These are phyloP conservation scores for Psittacula echo DNA, from an alignment of 2,797 vertebrate species.

Conservation along the genomic window DNA sequence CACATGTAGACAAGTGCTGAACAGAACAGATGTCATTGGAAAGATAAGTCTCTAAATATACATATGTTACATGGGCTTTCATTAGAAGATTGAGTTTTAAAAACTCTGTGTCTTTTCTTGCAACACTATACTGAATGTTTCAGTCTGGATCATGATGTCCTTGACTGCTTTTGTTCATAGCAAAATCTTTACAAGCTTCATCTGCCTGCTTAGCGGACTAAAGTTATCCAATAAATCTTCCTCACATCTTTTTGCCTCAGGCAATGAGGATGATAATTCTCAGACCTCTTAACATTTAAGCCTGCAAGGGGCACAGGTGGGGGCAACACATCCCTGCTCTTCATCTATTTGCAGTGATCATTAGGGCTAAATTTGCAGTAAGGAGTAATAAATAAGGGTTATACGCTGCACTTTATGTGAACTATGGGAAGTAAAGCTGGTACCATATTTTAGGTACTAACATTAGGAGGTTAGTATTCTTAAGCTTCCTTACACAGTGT, in stretches of 20 bases:
- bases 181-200: background rate
- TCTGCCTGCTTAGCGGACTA: background rate
- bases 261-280: background rate
- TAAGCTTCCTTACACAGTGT: background rate
- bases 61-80: background rate
- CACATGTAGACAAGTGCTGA: background rate
- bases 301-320: background rate
- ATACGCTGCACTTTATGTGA: background rate
- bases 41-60: background rate
- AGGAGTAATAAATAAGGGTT: background rate
- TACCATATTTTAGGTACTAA: background rate
- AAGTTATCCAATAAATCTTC: background rate
- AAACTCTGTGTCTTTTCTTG: background rate
- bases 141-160: background rate
- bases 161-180: background rate
- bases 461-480: background rate
- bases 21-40: background rate
- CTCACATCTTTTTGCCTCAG: background rate
- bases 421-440: background rate
- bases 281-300: background rate
- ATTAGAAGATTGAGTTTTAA: background rate
- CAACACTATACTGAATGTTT: background rate
- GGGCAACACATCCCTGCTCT: background rate
- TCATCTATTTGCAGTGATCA: background rate
- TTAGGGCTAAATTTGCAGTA: background rate